Evolutionary conservation across 2,797 vertebrate genomes (phyloP).

Genomic region (Lepus oiostolus): DNA sequence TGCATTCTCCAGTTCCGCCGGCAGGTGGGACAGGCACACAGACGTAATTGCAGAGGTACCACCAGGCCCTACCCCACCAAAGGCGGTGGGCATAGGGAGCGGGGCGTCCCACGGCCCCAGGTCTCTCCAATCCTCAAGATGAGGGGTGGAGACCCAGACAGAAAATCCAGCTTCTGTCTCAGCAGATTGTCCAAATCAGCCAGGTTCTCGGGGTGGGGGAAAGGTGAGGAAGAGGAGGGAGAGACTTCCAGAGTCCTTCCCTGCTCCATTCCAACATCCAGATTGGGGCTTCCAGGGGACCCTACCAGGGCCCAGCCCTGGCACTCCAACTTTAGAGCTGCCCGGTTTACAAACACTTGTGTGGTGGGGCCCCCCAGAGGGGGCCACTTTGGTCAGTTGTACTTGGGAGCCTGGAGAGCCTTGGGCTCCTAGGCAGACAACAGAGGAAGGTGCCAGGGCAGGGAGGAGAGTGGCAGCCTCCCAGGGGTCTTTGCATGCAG

Average conservation of each 20-base stretch:
- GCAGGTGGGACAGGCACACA: conserved; percentile 25
- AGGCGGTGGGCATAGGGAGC: background rate
- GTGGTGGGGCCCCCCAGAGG: conserved; percentile 57
- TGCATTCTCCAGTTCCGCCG: conserved; percentile 60
- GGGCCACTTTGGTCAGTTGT: conserved; percentile 76
- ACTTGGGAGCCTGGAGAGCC: conserved; percentile 11
- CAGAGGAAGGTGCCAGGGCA: background rate
- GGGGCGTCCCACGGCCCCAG: background rate
- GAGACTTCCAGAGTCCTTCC: conserved; percentile 77
- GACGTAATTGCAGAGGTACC: conserved; percentile 75
- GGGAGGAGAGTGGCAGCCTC: conserved; percentile 18
- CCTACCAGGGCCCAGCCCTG: conserved; percentile 75
- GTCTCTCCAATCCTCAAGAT: conserved; percentile 56
- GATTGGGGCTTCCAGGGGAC: conserved; percentile 18
- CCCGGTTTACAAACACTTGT: conserved; percentile 74
- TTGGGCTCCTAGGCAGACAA: conserved; percentile 52
- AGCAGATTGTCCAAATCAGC: conserved; percentile 60
- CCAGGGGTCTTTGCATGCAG: conserved; percentile 77
- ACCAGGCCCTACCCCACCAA: background rate
- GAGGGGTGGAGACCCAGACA: conserved; percentile 66
- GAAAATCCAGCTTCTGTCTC: conserved; percentile 81
- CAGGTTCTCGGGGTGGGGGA: background rate
- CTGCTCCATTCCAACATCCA: background rate
- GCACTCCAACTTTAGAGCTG: conserved; percentile 62
- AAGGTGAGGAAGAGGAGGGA: conserved; percentile 26